Base-by-base conservation (phyloP, 2,797 vertebrate genomes). In the Melanotaenia pygmaea region DNA sequence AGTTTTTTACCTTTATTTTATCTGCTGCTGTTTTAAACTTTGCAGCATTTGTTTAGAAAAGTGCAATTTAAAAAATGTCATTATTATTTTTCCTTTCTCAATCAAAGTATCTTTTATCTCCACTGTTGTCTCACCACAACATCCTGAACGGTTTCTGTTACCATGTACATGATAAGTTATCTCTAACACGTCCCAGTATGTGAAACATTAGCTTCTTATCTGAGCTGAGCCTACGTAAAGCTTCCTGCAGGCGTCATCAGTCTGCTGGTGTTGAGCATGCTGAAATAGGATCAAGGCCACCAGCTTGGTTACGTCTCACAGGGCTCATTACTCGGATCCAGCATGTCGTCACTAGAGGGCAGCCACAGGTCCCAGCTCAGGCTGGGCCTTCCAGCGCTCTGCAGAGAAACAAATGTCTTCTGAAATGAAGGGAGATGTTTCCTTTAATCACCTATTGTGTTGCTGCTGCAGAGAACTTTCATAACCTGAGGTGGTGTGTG, bases 261-360 rank as follows among this genome's bases (percentile, higher is more conserved):
- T 45, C 43, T 45, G 43, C 43, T 26, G 24, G 45, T 24, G n/a
- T 53, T 24, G 22, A 13, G 12, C 11, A 13, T 1, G 50, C 12
- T 26, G 50, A 22, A 32, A 24, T 22, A 26, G 50, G 50, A 53
- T 53, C 10, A 26, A 53, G 50, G 22, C 50, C 50, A 26, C 50
- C 50, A 62, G 53, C 66, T 67, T 30, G 32, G 45, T 34, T 35
- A 3, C 6, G 3, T 57, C 0, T 57, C 6, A 40, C 24, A 18
- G 34, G 7, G 5, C 28, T 72, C 45, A 59, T 61, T 68, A 60
- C 70, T 47, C 61, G 1, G 0, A 45, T 81, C 14, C 43, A 22
- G 38, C n/a, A 4, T 69, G 26, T 80, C 40, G 45, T 60, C 87
- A 85, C 58, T 68, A 88, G 86, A 80, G 84, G 81, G 81, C 84